Evolutionary conservation across 2,113 vertebrate species (phyloP).

Genomic region (Phodopus roborovskii): DNA sequence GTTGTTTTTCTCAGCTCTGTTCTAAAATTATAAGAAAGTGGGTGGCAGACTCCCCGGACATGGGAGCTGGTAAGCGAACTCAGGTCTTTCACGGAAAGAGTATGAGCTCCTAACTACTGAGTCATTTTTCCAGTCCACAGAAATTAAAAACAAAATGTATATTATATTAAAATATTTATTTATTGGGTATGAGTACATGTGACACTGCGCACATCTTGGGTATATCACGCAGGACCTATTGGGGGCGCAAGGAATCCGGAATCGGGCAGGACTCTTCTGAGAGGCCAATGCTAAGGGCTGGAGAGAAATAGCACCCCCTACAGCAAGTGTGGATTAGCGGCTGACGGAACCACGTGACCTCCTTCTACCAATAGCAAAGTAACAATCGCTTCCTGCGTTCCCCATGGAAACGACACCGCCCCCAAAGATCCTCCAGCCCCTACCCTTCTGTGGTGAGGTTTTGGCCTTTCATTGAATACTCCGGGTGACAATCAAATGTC

Average conservation of each 20-base stretch:
- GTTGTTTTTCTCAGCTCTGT: background rate
- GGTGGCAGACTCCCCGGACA: background rate
- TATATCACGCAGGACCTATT: background rate
- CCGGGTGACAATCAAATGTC: conserved; percentile 67
- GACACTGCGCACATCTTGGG: background rate
- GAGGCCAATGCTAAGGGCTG: background rate
- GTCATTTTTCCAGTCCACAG: background rate
- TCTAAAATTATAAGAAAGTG: conserved; percentile 36
- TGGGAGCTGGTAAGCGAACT: background rate
- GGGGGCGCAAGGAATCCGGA: background rate
- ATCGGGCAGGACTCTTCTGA: background rate
- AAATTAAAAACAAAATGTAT: background rate
- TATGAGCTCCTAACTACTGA: background rate
- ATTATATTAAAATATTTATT: background rate
- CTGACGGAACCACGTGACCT: background rate
- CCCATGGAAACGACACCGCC: conserved; percentile 78
- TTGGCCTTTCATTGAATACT: conserved; percentile 61
- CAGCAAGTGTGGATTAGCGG: conserved; percentile 41
- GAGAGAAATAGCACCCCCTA: conserved; percentile 65
- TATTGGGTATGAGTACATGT: background rate
- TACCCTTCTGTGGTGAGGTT: background rate
- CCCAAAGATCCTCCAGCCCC: background rate
- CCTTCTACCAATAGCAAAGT: conserved; percentile 63
- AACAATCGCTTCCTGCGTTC: conserved; percentile 70
- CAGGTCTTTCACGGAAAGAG: background rate